Conservation (phyloP, 2,113 vertebrate genomes). For the Oceanites oceanicus region DNA sequence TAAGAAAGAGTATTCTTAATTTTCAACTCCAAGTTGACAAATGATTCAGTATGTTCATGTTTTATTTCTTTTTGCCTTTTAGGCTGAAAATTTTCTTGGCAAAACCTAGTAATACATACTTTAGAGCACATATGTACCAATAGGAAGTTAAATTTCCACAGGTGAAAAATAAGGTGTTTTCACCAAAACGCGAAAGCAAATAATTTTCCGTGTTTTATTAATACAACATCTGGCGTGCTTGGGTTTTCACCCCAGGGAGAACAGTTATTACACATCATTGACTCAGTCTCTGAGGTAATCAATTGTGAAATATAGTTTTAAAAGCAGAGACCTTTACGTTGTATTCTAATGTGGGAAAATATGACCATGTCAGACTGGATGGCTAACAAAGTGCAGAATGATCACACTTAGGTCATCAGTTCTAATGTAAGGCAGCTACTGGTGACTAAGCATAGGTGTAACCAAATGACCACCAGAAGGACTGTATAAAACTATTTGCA, state of each 20-base stretch:
- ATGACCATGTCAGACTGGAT: background rate
- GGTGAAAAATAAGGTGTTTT: background rate
- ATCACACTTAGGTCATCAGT: background rate
- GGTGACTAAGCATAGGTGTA: background rate
- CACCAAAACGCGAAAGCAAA: background rate
- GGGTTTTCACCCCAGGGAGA: background rate
- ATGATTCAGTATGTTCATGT: background rate
- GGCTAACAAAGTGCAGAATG: background rate
- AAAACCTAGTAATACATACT: background rate
- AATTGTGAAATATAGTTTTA: background rate
- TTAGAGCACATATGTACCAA: background rate
- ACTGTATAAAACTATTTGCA: background rate
- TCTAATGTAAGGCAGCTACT: background rate
- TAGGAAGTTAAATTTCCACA: background rate
- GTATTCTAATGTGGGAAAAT: background rate
- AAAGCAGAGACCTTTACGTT: background rate
- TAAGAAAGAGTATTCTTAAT: background rate
- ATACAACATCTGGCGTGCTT: background rate
- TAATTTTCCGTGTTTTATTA: background rate
- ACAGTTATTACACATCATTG: background rate
- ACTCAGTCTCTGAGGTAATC: background rate
- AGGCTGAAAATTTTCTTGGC: background rate
- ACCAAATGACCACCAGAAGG: background rate
- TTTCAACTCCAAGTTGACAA: background rate
- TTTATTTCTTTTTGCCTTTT: background rate